These are phyloP conservation scores for Agrypnus murinus DNA, from an alignment of 2,888 invertebrate genomes.

Conservation along the genomic window DNA sequence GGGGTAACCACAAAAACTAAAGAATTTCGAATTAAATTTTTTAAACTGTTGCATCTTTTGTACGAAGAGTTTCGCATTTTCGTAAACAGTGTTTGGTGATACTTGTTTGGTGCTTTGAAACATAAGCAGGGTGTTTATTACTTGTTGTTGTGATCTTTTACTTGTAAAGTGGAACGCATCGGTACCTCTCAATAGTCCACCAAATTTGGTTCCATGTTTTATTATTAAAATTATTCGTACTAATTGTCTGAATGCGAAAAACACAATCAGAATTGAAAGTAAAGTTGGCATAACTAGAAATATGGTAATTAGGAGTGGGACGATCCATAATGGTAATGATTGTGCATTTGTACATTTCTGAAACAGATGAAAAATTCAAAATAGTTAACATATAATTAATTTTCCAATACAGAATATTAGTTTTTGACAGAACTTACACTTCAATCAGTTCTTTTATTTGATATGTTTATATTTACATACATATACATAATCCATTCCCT, in stretches of 20 bases:
- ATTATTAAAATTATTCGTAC: constrained; percentile 53
- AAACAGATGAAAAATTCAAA: too few relatives aligned
- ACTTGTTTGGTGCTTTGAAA: constrained; percentile 60
- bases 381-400: too few relatives aligned
- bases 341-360: too few relatives aligned
- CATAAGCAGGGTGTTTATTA: constrained; percentile 73
- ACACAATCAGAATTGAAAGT: not conserved
- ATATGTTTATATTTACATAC: too few relatives aligned
- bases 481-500: too few relatives aligned
- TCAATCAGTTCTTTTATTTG: too few relatives aligned
- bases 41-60: not conserved
- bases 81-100: not conserved
- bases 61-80: not conserved
- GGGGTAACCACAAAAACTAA: constrained; percentile 71
- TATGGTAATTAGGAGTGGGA: too few relatives aligned
- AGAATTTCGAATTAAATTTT: constrained; percentile 35
- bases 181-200: constrained; percentile 72
- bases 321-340: too few relatives aligned
- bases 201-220: constrained; percentile 68
- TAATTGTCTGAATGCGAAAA: constrained; percentile 49
- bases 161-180: constrained; percentile 75
- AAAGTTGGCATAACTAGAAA: too few relatives aligned
- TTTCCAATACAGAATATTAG: too few relatives aligned
- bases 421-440: too few relatives aligned
- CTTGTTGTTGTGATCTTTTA: constrained; percentile 68